Base-by-base conservation (phyloP, 2,113 vertebrate genomes). In the Acanthochromis polyacanthus region DNA sequence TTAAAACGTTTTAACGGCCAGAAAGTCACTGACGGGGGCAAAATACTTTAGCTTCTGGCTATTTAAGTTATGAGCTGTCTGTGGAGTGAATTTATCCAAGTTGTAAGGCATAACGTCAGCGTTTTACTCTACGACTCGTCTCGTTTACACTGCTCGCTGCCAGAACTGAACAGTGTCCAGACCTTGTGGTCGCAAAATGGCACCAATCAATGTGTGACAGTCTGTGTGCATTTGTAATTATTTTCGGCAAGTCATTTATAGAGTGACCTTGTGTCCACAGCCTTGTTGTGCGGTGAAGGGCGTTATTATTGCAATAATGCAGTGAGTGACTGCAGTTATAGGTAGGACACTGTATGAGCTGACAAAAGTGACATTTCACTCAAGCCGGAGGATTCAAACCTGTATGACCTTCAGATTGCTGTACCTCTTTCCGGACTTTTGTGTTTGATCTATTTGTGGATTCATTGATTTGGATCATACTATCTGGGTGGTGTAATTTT, bases 101-200 rank as follows among this genome's bases (percentile, higher is more conserved):
- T 85, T 84, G 66, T 53, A 23, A 68, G 45, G 12, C 64, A 66
- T 71, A 80, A 72, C 71, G 86, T 78, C 79, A 71, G 71, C 59
- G 70, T 63, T 70, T 67, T 45, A 58, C 55, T 60, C 64, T 3
- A 9, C 61, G 69, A 62, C 63, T 43, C 45, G 38, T 66, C n/a
- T 75, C 30, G 64, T 66, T 70, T 55, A 59, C 56, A 10, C 23
- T 16, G 17, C 17, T 59, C 9, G 75, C 67, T 71, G 73, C 50
- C 60, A 59, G 48, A 3, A 28, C 57, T 45, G 20, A 52, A 2
- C 52, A 5, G 59, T 84, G 82, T 76, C 74, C 80, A 64, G 80
- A 68, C 71, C 60, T 45, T 68, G 73, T 64, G 75, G 71, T 80
- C 73, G 63, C 71, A 84, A 88, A 87, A 87, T 91, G 81, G 81